Conservation (phyloP, 2,113 vertebrate species). For the Brachypodius melanocephalos region DNA sequence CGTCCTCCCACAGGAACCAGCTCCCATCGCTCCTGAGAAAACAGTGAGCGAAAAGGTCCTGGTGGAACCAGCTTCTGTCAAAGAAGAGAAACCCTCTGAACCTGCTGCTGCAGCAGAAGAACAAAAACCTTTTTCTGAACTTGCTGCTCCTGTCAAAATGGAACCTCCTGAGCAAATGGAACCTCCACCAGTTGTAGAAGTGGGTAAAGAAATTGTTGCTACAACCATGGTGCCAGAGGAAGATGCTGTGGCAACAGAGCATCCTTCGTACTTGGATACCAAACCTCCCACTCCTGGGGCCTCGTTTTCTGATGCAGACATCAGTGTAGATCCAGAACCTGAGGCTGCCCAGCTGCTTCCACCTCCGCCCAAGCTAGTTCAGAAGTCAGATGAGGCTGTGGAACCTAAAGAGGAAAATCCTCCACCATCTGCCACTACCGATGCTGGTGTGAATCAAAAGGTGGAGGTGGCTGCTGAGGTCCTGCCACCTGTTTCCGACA, state of each 20-base stretch:
- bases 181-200: not conserved
- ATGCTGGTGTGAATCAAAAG: conserved; percentile 62
- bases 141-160: conserved; percentile 3
- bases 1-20: conserved; percentile 57
- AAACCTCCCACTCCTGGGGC: conserved; percentile 83
- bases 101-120: conserved; percentile 68
- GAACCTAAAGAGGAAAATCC: conserved; percentile 68
- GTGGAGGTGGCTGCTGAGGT: conserved; percentile 69
- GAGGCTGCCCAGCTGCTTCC: conserved; percentile 49
- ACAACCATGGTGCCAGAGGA: conserved; percentile 51
- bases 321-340: conserved; percentile 69
- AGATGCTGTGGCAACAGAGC: conserved; percentile 61
- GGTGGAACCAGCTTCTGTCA: conserved; percentile 27
- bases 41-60: conserved; percentile 62
- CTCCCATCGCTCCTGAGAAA: conserved; percentile 60
- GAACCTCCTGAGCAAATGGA: conserved; percentile 45
- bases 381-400: conserved; percentile 63
- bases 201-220: conserved; percentile 59
- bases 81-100: conserved; percentile 72
- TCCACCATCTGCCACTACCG: not conserved
- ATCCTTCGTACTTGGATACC: conserved; percentile 72
- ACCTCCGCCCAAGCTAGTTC: conserved; percentile 65
- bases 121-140: conserved; percentile 64
- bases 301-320: conserved; percentile 67
- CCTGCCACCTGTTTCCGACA: conserved; percentile 73